phyloP scores from a whole-genome alignment of 2,888 invertebrate species.

The Scaptomyza caliginosa region DNA sequence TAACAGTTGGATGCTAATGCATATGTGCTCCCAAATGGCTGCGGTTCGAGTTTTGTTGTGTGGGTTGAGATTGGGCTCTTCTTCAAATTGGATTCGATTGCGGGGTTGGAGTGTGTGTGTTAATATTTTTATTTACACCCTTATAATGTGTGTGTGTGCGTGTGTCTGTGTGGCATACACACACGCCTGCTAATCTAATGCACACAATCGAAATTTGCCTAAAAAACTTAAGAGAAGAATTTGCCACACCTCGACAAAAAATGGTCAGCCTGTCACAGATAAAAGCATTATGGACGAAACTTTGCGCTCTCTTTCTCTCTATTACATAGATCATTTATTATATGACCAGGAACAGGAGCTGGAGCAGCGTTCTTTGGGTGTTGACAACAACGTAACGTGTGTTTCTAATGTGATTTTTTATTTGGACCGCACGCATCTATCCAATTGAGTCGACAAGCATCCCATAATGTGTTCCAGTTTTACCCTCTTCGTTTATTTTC shows the following conservation, averaged over 20 bases:
- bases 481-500: slow-evolving; percentile 44
- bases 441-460: slow-evolving; percentile 16
- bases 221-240: slow-evolving; percentile 47
- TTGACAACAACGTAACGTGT: slow-evolving; percentile 66
- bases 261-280: slow-evolving; percentile 58
- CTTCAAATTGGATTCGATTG: slow-evolving; percentile 34
- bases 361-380: slow-evolving; percentile 37
- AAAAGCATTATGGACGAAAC: slow-evolving; percentile 73
- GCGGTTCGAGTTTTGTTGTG: slow-evolving; percentile 42
- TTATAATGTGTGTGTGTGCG: slow-evolving; percentile 56
- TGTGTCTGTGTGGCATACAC: slow-evolving; percentile 43
- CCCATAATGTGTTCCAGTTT: slow-evolving; percentile 43
- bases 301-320: slow-evolving; percentile 39
- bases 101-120: slow-evolving; percentile 44
- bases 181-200: slow-evolving; percentile 59
- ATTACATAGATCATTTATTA: slow-evolving; percentile 82
- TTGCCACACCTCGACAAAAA: slow-evolving; percentile 51
- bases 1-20: slow-evolving; percentile 69
- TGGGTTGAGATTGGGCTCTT: slow-evolving; percentile 5
- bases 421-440: slow-evolving; percentile 45
- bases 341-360: slow-evolving; percentile 40
- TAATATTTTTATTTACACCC: slow-evolving; percentile 81
- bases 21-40: slow-evolving; percentile 58
- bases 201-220: slow-evolving; percentile 71
- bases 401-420: slow-evolving; percentile 82